A percentile compares a stretch with the other conserved stretches of the same genome.
Evolutionary conservation across 2,797 vertebrate genomes (phyloP).

Genomic region (Cichlasoma orientale): DNA sequence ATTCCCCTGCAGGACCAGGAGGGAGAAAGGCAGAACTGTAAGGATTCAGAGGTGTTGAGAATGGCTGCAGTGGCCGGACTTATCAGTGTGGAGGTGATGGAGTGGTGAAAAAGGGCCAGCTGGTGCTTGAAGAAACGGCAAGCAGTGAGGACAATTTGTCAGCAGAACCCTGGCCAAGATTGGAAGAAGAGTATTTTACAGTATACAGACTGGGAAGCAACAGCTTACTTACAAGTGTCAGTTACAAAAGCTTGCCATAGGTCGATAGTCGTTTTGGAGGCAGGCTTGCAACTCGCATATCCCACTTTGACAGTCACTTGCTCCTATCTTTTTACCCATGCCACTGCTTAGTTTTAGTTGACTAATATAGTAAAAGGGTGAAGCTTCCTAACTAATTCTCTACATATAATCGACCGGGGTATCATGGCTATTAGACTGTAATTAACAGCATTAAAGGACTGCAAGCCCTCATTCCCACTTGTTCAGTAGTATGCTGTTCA

Average conservation of each 20-base stretch:
- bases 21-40: slow-evolving; percentile 12
- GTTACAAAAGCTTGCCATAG: background rate
- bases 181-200: background rate
- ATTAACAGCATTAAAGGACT: slow-evolving; percentile 23
- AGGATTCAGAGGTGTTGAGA: slow-evolving; percentile 32
- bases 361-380: background rate
- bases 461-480: background rate
- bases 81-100: slow-evolving; percentile 28
- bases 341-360: background rate
- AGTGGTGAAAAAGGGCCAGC: slow-evolving; percentile 31
- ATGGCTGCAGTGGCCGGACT: slow-evolving; percentile 16
- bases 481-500: background rate
- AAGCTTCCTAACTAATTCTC: slow-evolving; percentile 7
- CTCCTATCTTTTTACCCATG: background rate
- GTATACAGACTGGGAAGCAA: background rate
- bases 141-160: slow-evolving; percentile 15
- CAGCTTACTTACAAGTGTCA: background rate
- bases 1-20: slow-evolving; percentile 54
- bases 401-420: background rate
- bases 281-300: background rate
- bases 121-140: slow-evolving; percentile 8
- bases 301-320: background rate
- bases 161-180: background rate
- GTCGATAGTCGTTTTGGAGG: background rate
- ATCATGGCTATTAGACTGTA: background rate